phyloP scores from a whole-genome alignment of 2,113 vertebrate species.

The Orycteropus afer region DNA sequence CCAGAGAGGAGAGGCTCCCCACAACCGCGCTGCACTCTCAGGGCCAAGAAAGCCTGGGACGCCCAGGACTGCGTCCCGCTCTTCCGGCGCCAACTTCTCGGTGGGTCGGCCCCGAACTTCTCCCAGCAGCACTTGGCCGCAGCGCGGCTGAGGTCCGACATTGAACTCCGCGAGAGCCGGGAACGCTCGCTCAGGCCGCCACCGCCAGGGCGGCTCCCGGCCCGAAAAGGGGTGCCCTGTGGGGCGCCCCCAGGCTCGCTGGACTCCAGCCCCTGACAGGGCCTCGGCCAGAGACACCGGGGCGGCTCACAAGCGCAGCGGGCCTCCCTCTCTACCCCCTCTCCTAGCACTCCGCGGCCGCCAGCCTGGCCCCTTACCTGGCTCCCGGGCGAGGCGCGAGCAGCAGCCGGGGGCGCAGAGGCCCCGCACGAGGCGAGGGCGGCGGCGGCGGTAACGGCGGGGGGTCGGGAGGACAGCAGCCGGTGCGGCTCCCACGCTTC shows the following conservation, averaged over 20 bases:
- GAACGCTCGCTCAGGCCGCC: neutral
- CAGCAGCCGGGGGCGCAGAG: constrained; percentile 58
- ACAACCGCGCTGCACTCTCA: neutral
- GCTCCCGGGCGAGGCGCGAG: constrained; percentile 47
- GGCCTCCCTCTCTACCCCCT: neutral
- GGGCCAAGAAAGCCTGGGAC: neutral
- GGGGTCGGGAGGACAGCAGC: constrained; percentile 63
- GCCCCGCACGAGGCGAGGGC: constrained; percentile 49
- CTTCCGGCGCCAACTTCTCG: constrained; percentile 50
- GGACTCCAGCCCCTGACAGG: neutral
- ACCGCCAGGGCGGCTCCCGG: neutral
- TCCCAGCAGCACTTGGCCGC: neutral
- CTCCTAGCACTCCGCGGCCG: neutral
- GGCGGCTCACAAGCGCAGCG: neutral
- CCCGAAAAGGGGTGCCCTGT: accelerated
- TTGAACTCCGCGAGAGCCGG: neutral
- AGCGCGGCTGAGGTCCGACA: neutral
- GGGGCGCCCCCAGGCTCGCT: neutral
- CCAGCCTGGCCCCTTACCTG: constrained; percentile 70
- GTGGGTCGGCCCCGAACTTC: constrained; percentile 14
- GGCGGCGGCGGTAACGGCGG: neutral
- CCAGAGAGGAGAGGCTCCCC: neutral
- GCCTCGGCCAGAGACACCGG: neutral
- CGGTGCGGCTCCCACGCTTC: constrained; percentile 80
- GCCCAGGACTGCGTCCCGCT: neutral